These are phyloP conservation scores for Aptenodytes forsteri DNA, from an alignment of 2,113 vertebrate genomes.

Conservation along the genomic window DNA sequence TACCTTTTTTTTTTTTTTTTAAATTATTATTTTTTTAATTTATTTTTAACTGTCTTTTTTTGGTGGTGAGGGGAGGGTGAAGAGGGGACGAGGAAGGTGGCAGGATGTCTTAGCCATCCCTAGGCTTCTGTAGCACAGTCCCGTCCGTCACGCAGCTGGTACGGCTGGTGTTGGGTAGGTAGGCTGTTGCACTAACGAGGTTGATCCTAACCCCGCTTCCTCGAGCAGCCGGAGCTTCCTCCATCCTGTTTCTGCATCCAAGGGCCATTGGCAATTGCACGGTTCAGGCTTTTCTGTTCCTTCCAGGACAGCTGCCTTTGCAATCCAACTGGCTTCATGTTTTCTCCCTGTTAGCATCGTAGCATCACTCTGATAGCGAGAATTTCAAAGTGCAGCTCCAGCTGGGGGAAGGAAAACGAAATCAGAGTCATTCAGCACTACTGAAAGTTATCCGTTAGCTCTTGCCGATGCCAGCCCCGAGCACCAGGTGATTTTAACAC, in stretches of 20 bases:
- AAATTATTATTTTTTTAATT: background rate
- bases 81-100: background rate
- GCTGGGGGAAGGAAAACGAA: background rate
- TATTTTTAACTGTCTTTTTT: background rate
- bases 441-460: background rate
- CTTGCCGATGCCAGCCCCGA: background rate
- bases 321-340: constrained; percentile 20
- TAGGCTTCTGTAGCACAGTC: constrained; percentile 6
- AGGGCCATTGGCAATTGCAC: constrained; percentile 39
- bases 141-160: background rate
- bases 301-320: constrained; percentile 48
- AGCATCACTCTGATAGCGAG: background rate
- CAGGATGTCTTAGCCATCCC: constrained; percentile 11
- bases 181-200: background rate
- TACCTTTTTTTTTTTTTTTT: background rate
- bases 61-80: constrained; percentile 64
- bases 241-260: constrained; percentile 55
- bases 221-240: background rate
- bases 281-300: constrained; percentile 38
- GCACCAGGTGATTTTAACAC: background rate
- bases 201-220: background rate
- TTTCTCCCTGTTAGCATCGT: background rate
- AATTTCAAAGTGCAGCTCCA: background rate
- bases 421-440: background rate
- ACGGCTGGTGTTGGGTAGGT: background rate